Evolutionary conservation across 2,797 vertebrate species (phyloP).

Genomic region (Naso thynnoides): DNA sequence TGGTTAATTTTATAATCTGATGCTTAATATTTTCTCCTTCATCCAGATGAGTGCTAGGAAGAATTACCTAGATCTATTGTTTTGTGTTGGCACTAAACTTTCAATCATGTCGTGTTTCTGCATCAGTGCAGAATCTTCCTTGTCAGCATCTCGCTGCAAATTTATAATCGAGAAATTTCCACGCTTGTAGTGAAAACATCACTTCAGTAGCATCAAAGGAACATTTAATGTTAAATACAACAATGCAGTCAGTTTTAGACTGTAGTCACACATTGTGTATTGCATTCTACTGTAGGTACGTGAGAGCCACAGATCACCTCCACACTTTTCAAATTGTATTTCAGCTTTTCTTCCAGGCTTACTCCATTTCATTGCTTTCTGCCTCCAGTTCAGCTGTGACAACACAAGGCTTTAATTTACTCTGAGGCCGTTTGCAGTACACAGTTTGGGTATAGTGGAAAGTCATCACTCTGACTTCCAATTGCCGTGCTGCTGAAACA

Average conservation of each 20-base stretch:
- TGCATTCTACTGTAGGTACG: conserved; percentile 3
- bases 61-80: too few relatives aligned
- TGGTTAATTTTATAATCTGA: too few relatives aligned
- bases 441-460: conserved; percentile 32
- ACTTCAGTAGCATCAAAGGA: too few relatives aligned
- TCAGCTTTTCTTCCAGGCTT: conserved; percentile 22
- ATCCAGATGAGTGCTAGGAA: too few relatives aligned
- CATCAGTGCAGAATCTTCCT: too few relatives aligned
- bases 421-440: conserved; percentile 47
- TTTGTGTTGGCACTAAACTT: too few relatives aligned
- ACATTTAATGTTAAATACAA: conserved; percentile 8
- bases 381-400: conserved; percentile 51
- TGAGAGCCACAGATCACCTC: conserved; percentile 33
- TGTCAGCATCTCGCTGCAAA: too few relatives aligned
- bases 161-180: too few relatives aligned
- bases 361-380: conserved; percentile 34
- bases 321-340: conserved; percentile 34
- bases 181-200: too few relatives aligned
- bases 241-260: background rate
- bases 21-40: too few relatives aligned
- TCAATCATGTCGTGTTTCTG: too few relatives aligned
- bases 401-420: conserved; percentile 55
- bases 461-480: conserved; percentile 56
- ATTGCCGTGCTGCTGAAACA: conserved; percentile 47
- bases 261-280: background rate